phyloP scores from a whole-genome alignment of 2,797 vertebrate species.

The Lophotriccus pileatus region DNA sequence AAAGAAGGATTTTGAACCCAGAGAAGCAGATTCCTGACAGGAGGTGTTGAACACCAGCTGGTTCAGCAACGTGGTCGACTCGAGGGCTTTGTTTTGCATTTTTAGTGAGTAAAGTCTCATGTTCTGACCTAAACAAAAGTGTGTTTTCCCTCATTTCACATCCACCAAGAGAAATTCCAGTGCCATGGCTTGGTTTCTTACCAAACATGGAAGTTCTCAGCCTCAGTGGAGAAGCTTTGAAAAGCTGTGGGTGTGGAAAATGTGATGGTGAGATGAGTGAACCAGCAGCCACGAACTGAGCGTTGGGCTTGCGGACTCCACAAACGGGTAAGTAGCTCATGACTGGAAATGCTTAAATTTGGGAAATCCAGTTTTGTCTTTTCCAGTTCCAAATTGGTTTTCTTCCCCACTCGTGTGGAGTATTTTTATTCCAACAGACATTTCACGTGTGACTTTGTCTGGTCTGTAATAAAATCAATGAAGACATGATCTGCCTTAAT shows the following conservation, averaged over 20 bases:
- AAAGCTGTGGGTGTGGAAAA: conserved; percentile 13
- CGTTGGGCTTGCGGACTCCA: not conserved
- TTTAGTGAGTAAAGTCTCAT: not conserved
- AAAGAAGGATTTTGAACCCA: not conserved
- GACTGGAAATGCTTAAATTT: not conserved
- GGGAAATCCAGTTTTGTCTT: not conserved
- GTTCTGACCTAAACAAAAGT: not conserved
- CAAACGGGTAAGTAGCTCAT: not conserved
- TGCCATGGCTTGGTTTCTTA: not conserved
- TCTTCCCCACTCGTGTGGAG: not conserved
- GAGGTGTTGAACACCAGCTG: not conserved
- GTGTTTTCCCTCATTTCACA: not conserved
- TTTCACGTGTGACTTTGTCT: not conserved
- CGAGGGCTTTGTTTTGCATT: not conserved
- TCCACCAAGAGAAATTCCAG: conserved; percentile 1
- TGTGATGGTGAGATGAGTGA: not conserved
- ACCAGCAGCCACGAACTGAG: not conserved
- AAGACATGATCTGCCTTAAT: not conserved
- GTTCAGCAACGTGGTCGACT: not conserved
- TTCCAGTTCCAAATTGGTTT: not conserved
- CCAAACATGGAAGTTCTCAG: not conserved
- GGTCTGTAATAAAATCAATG: not conserved
- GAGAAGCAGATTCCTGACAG: not conserved
- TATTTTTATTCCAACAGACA: not conserved
- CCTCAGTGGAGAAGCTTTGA: not conserved